Base-by-base conservation (phyloP, 2,113 vertebrate species). In the Poecile atricapillus region DNA sequence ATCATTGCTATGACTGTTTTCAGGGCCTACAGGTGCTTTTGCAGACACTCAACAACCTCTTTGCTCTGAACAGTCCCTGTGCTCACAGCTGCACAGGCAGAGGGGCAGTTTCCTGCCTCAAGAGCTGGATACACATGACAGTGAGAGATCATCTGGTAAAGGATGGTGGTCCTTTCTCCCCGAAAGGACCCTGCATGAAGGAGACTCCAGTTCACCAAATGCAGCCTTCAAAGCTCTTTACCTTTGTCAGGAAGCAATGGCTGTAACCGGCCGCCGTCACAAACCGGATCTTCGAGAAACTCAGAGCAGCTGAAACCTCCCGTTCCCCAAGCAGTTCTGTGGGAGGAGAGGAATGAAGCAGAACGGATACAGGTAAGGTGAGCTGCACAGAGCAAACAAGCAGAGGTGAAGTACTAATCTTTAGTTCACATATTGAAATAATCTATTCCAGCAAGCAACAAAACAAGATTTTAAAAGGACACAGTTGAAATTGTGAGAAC, bases 271-370 rank as follows among this genome's bases (percentile, higher is more conserved):
- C 35, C 6, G 0, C 49, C 2, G 2, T 64, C 81, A 76, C 87
- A 93, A 87, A 85, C 81, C 3, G 4, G 77, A 84, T 89, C 89
- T 49, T 76, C 2, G 0, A 62, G 92, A 86, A 91, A 80, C 63
- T 67, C 1, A 0, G 4, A 44, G 77, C 80, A 70, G 68, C 60
- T 67, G 75, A 63, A 87, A 37, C 44, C 53, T 90, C 71, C 52
- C 9, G 25, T 75, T 94, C 55, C 69, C 24, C 3, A 2, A 55
- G 70, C 39, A 77, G 67, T 11, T 59, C 47, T 77, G 80, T 47
- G 82, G 75, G 56, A 93, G 63, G 50, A 62, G 47, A 95, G 50
- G 89, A 97, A 93, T 41, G 67, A 93, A 86, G 88, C 84, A 88
- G 83, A 85, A 91, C 5, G 0, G 64, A 94, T 24, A 83, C 47